phyloP scores from a whole-genome alignment of 2,113 vertebrate genomes.

The Oenanthe melanoleuca region DNA sequence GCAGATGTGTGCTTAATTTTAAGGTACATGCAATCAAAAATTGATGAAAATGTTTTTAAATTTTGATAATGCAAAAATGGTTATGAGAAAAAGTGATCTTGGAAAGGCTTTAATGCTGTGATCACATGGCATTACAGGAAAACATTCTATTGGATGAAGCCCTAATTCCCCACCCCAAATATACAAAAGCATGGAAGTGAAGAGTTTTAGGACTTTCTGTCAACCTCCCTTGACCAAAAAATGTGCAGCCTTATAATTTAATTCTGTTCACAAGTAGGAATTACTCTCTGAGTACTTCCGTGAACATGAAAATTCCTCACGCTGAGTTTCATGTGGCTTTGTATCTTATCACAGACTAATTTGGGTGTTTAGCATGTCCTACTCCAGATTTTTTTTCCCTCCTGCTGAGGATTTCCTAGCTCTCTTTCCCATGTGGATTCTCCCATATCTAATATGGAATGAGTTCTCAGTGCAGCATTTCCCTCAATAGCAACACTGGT shows the following conservation, averaged over 20 bases:
- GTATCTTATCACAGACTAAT: background rate
- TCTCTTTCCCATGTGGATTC: background rate
- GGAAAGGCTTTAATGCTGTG: background rate
- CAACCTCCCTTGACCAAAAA: background rate
- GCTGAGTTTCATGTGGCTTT: background rate
- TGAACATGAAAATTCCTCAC: background rate
- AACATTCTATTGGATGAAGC: background rate
- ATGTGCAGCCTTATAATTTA: background rate
- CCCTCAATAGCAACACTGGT: background rate
- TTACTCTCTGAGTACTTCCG: background rate
- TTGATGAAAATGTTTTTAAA: background rate
- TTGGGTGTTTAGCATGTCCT: background rate
- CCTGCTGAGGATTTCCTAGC: background rate
- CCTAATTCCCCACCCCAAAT: background rate
- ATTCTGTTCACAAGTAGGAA: background rate
- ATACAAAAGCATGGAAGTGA: background rate
- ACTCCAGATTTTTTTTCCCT: background rate
- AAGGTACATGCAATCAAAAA: background rate
- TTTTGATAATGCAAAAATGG: background rate
- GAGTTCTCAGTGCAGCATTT: background rate
- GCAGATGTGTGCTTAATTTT: background rate
- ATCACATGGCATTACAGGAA: background rate
- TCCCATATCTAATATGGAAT: background rate
- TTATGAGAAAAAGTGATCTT: background rate
- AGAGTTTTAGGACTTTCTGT: background rate